Base-by-base conservation (phyloP, 2,113 vertebrate genomes). In the Athene noctua region DNA sequence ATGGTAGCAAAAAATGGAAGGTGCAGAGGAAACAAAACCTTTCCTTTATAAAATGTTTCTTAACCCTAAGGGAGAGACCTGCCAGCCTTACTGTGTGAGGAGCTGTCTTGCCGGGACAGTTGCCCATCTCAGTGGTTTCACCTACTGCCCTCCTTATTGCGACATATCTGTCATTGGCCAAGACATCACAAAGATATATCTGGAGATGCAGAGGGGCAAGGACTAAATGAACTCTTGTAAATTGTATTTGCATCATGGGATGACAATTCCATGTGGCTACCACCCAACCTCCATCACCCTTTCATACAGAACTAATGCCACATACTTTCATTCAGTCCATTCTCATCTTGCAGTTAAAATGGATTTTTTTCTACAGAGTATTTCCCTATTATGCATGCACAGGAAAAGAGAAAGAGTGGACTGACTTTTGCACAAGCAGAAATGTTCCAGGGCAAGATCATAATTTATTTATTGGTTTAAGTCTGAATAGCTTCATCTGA, bases 381-480 rank as follows among this genome's bases (percentile, higher is more conserved):
- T 59, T 93, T 85, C 59, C 6, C 12, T 15, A 40, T 71, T 59
- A 63, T 15, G 32, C 5, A 5, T 46, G 49, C 54, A 42, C 29
- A 61, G 19, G 61, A 49, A 61, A 81, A 10, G 75, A 47, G 58
- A 61, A 63, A 80, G 51, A 57, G 8, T 2, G 1, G 63, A 38
- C 46, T 4, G 14, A 51, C 4, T 9, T 87, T 29, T 40, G 57
- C 32, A 66, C 49, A 58, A 30, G 86, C 25, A 25, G 80, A 92
- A 32, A 62, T 8, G 5, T 77, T 93, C 71, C 66, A 94, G 47
- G 47, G 38, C 51, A 74, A 88, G 84, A 82, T 90, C 38, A 91
- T 96, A 0, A 93, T 89, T 97, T 95, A 85, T 96, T 95, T 91
- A 94, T 70, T 55, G 38, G 51, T 80, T 77, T 72, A 59, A 94